Percentiles rank a stretch among this genome's conserved stretches.
Conservation (phyloP, 1,140 invertebrate genomes). For the Pseudomyrmex pallidus region DNA sequence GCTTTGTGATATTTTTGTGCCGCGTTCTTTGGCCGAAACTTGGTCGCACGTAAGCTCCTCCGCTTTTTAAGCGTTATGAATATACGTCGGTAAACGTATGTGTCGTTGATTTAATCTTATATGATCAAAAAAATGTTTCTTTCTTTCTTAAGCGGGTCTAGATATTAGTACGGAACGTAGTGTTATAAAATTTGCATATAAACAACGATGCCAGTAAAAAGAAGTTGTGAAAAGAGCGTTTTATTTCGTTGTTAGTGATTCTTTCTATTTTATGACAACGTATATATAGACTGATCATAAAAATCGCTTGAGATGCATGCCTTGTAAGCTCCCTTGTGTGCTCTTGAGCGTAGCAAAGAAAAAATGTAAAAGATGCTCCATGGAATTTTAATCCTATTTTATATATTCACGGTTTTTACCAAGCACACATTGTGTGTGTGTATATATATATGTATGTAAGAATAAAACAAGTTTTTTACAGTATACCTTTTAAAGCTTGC, state of each 20-base stretch:
- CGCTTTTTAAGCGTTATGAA: background rate
- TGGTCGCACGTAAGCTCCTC: background rate
- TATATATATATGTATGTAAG: background rate
- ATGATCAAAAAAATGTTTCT: background rate
- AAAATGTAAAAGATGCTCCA: conserved; percentile 75
- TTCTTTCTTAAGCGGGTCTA: background rate
- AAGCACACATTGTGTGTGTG: background rate
- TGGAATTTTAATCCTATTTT: conserved; percentile 78
- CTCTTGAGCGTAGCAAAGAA: conserved; percentile 65
- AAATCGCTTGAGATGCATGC: conserved; percentile 78
- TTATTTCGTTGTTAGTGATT: background rate
- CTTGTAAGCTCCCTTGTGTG: conserved; percentile 71
- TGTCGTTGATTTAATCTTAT: background rate
- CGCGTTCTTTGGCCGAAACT: background rate
- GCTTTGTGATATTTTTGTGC: conserved; percentile 30
- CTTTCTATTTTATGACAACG: conserved; percentile 51
- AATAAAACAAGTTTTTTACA: background rate
- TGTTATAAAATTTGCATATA: background rate
- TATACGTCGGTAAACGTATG: too few relatives aligned
- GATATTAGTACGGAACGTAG: background rate
- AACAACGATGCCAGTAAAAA: background rate
- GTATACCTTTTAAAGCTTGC: background rate
- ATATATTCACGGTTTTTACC: conserved; percentile 16
- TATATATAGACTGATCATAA: conserved; percentile 59
- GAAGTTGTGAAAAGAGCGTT: background rate